Conservation (phyloP, 2,113 vertebrate genomes). For the Limanda limanda region DNA sequence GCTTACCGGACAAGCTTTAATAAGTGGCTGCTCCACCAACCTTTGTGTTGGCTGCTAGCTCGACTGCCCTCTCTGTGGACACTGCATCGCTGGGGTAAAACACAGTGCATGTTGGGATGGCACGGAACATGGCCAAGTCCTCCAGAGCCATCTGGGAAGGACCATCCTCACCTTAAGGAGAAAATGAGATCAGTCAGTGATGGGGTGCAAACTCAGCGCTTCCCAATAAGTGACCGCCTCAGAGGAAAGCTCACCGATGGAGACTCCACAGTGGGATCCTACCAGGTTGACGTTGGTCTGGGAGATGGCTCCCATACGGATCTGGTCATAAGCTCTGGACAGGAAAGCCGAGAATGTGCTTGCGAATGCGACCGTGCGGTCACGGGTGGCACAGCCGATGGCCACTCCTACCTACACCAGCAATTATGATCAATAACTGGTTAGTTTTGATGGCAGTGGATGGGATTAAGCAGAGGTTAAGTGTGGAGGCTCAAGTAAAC, state of each 20-base stretch:
- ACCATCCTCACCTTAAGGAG: slow-evolving; percentile 86
- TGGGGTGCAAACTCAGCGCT: no score
- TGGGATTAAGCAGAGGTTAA: background rate
- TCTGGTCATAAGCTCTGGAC: slow-evolving; percentile 88
- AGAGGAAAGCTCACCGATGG: slow-evolving; percentile 81
- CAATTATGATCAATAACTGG: background rate
- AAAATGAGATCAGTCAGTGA: background rate
- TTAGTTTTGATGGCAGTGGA: background rate
- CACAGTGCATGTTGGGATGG: slow-evolving; percentile 87
- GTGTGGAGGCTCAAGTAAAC: background rate
- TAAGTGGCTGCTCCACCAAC: slow-evolving; percentile 56
- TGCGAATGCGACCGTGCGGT: slow-evolving; percentile 84
- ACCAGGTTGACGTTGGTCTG: slow-evolving; percentile 87
- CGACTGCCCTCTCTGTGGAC: slow-evolving; percentile 86
- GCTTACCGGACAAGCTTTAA: no score
- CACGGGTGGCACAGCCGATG: slow-evolving; percentile 86
- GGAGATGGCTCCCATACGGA: slow-evolving; percentile 90
- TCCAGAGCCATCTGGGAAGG: slow-evolving; percentile 91
- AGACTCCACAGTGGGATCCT: slow-evolving; percentile 88
- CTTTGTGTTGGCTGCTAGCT: slow-evolving; percentile 85
- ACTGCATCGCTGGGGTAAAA: slow-evolving; percentile 90
- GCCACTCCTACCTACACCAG: slow-evolving; percentile 86
- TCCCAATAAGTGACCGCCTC: accelerated
- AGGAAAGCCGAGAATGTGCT: slow-evolving; percentile 88
- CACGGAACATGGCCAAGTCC: slow-evolving; percentile 91